phyloP scores from a whole-genome alignment of 2,888 invertebrate genomes.

The Ophioninae sp. region DNA sequence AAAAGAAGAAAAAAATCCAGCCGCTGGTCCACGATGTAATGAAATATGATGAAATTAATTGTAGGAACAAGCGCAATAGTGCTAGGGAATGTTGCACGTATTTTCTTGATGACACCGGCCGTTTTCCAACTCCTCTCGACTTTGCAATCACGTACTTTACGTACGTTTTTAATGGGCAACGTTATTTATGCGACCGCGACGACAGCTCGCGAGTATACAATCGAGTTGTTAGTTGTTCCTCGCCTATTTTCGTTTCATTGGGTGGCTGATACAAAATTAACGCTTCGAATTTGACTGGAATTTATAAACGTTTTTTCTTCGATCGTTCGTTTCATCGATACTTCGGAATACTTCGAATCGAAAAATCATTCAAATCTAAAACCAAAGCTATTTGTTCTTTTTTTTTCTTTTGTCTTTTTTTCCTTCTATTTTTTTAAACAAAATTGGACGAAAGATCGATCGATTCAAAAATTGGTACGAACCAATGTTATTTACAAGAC shows the following conservation, averaged over 20 bases:
- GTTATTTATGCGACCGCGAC: not conserved
- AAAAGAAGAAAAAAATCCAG: constrained; percentile 27
- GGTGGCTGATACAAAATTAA: not conserved
- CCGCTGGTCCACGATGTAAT: constrained; percentile 34
- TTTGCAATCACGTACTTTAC: constrained; percentile 38
- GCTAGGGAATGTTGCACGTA: constrained; percentile 17
- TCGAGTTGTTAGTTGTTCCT: not conserved
- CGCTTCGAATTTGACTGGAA: no score
- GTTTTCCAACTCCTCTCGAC: constrained; percentile 37
- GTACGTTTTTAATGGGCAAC: not conserved
- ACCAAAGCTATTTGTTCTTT: no score
- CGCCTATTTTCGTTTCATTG: not conserved
- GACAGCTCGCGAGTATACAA: not conserved
- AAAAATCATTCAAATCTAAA: no score
- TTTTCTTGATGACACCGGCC: constrained; percentile 4
- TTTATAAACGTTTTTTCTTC: no score
- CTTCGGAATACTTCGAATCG: no score
- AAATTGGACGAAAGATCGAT: not conserved
- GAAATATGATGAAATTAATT: constrained; percentile 59
- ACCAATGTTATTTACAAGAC: not conserved
- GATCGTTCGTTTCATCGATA: no score
- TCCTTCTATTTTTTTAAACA: no score
- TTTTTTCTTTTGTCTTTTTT: no score
- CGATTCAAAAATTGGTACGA: not conserved
- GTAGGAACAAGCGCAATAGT: constrained; percentile 13